Evolutionary conservation across 2,888 invertebrate genomes (phyloP).

Genomic region (Imbricaverruca yamaguchii): DNA sequence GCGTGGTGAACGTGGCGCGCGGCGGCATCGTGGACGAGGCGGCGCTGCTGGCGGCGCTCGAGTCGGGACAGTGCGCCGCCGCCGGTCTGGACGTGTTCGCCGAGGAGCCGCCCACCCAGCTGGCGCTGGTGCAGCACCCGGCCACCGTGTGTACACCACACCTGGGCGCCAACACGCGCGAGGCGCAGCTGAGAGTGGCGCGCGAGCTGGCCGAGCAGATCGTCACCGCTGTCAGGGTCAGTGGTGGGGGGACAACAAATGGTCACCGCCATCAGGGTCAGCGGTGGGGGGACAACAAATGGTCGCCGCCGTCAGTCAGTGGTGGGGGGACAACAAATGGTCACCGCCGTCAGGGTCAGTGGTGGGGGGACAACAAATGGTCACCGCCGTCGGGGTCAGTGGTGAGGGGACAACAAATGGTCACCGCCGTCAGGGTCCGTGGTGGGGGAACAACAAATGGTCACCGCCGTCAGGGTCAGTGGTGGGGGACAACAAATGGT

Average conservation of each 20-base stretch:
- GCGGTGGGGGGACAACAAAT: no score
- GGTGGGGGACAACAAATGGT: no score
- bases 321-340: no score
- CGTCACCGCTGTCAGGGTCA: constrained; percentile 39
- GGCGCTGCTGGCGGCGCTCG: constrained; percentile 70
- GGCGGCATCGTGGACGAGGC: constrained; percentile 91
- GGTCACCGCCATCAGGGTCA: no score
- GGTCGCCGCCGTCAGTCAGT: no score
- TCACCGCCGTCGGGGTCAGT: no score
- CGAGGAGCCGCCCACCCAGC: constrained; percentile 67
- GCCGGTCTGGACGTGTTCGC: constrained; percentile 91
- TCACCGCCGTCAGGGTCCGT: no score
- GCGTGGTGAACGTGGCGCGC: constrained; percentile 88
- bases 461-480: no score
- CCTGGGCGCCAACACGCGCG: constrained; percentile 88
- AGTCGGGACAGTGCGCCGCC: constrained; percentile 76
- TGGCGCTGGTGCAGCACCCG: constrained; percentile 30
- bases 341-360: no score
- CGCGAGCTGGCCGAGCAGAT: constrained; percentile 96
- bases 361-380: no score
- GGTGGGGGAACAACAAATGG: no score
- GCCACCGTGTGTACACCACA: constrained; percentile 86
- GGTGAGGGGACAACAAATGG: no score
- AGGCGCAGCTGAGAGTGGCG: constrained; percentile 91
- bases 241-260: neutral